Base-by-base conservation (phyloP, 1,140 invertebrate genomes). In the Ips typographus region DNA sequence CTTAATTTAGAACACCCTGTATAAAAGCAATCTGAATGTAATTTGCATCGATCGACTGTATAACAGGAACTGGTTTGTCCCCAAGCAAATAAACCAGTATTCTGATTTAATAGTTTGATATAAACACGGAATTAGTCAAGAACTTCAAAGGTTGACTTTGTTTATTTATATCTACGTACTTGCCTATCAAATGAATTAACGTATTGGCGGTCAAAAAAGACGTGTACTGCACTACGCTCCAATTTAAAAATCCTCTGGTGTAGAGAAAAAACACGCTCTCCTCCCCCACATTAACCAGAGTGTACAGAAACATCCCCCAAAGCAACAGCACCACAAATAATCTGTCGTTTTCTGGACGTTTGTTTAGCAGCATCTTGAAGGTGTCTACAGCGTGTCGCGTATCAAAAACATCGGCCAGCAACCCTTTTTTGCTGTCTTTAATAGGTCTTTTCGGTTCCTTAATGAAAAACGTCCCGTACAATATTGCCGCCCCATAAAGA, bases 351-450 rank as follows among this genome's bases (percentile, higher is more conserved):
- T 70, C 71, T 1, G 56, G 22, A 7, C 59, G 71, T 62, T 73
- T 76, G 39, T 77, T 77, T 1, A 75, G 53, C 2, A 81, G 52
- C n/a, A 80, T 51, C 36, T 71, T 73, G 40, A 81, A 74, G 5
- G 78, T 77, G 47, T 80, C 77, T 0, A 79, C 42, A 5, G 77
- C 75, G 66, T 79, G 75, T 53, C 57, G 74, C 2, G 78, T 77
- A 74, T 79, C 69, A 68, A 80, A 80, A n/a, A 79, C 59, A 70
- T 81, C 80, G 2, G 65, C 38, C 2, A 76, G 68, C 4, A 75
- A 72, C 55, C 42, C 51, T 69, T 74, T 71, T 51, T 71, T 76
- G 37, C 38, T 2, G 5, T 69, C 44, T 42, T 63, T 64, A 7
- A 71, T 63, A 3, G 73, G 71, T 44, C 65, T 49, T 67, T 69